phyloP scores from a whole-genome alignment of 2,888 invertebrate species.

The Agrochola circellaris region DNA sequence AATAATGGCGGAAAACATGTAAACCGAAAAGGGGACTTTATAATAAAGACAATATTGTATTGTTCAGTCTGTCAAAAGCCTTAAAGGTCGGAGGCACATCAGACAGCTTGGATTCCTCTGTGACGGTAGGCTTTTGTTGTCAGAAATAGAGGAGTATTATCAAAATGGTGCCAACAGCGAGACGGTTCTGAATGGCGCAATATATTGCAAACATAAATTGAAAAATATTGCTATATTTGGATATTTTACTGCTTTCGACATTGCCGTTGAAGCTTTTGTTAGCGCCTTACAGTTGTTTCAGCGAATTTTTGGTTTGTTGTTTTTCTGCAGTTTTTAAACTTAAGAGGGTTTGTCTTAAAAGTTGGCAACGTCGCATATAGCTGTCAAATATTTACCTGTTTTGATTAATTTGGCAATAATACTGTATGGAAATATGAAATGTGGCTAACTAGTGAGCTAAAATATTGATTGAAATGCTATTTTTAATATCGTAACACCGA shows the following conservation, averaged over 20 bases:
- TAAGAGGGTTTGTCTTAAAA: no score
- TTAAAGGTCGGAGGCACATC: conserved; percentile 60
- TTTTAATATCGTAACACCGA: no score
- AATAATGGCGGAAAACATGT: conserved; percentile 51
- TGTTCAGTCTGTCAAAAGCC: conserved; percentile 64
- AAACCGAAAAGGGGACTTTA: conserved; percentile 28
- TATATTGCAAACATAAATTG: conserved; percentile 62
- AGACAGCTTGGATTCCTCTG: conserved; percentile 55
- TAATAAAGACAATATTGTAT: conserved; percentile 63
- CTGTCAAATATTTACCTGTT: no score
- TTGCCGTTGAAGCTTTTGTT: conserved; percentile 13
- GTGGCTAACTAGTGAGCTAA: no score
- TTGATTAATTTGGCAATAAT: no score
- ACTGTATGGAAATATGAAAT: no score
- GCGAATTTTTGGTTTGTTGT: conserved; percentile 2
- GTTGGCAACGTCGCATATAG: no score
- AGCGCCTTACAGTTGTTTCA: background rate
- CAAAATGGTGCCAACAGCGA: conserved; percentile 65
- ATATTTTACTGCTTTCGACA: conserved; percentile 14
- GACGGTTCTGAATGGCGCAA: conserved; percentile 55
- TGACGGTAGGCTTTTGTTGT: conserved; percentile 68
- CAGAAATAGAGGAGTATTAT: conserved; percentile 60
- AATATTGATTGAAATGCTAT: no score
- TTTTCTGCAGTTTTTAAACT: background rate
- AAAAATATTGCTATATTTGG: conserved; percentile 53